Percentiles rank a stretch among this genome's conserved stretches.
These are phyloP conservation scores for Petrolisthes cinctipes DNA, from an alignment of 2,888 invertebrate species.

Conservation along the genomic window DNA sequence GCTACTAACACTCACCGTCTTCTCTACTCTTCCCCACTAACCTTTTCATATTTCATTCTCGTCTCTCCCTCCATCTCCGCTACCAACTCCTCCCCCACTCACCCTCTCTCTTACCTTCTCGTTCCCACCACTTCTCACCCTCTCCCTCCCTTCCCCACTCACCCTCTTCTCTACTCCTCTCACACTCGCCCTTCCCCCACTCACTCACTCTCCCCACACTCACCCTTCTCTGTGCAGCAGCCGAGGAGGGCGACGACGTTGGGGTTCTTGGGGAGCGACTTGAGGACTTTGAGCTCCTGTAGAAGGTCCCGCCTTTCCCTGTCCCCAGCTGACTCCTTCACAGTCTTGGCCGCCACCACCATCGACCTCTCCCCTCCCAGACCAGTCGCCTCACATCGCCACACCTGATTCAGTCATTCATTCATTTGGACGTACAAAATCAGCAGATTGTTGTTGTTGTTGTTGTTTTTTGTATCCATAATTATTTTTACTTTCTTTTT, in stretches of 20 bases:
- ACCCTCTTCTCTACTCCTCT: too few relatives aligned
- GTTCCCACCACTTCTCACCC: too few relatives aligned
- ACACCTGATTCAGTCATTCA: slow-evolving; percentile 71
- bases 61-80: too few relatives aligned
- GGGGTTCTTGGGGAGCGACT: slow-evolving; percentile 84
- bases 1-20: not conserved
- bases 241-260: slow-evolving; percentile 86
- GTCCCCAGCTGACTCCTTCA: slow-evolving; percentile 84
- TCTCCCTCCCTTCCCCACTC: too few relatives aligned
- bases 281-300: slow-evolving; percentile 83
- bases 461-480: not conserved
- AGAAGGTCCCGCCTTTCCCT: slow-evolving; percentile 83
- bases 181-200: not conserved
- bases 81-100: not conserved
- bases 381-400: slow-evolving; percentile 70
- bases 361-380: slow-evolving; percentile 74
- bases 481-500: not conserved
- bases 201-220: too few relatives aligned
- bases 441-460: not conserved
- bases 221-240: slow-evolving; percentile 87
- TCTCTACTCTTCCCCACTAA: too few relatives aligned
- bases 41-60: too few relatives aligned
- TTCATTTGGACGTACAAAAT: not conserved
- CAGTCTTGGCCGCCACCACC: slow-evolving; percentile 91
- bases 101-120: too few relatives aligned